Conservation (phyloP, 2,797 vertebrate species). For the Hapalemur alaotrensis region DNA sequence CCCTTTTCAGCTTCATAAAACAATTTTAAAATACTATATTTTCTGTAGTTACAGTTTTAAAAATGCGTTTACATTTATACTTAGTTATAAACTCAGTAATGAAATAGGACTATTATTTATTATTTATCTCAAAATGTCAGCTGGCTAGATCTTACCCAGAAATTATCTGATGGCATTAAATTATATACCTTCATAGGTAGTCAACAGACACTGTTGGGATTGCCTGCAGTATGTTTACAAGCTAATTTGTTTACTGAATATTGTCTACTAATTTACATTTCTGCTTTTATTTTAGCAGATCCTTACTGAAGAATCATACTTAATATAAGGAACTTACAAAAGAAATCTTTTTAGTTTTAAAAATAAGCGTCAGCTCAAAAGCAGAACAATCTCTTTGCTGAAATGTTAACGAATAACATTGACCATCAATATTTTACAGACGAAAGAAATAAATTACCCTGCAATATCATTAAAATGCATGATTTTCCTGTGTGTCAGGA, state of each 20-base stretch:
- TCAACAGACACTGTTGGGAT: constrained; percentile 69
- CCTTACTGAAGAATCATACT: constrained; percentile 35
- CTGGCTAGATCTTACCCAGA: constrained; percentile 79
- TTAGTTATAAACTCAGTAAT: constrained; percentile 82
- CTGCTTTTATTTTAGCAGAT: constrained; percentile 17
- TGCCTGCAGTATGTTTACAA: constrained; percentile 66
- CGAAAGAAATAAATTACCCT: constrained; percentile 64
- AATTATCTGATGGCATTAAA: constrained; percentile 83
- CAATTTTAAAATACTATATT: constrained; percentile 70
- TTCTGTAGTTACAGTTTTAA: constrained; percentile 68
- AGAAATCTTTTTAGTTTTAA: constrained; percentile 33
- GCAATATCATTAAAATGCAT: constrained; percentile 79
- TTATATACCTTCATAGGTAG: constrained; percentile 80
- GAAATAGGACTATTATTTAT: constrained; percentile 81
- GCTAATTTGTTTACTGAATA: constrained; percentile 75
- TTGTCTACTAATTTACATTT: constrained; percentile 66
- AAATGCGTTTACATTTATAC: constrained; percentile 69
- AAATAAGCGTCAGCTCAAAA: constrained; percentile 51
- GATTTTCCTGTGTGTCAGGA: constrained; percentile 68
- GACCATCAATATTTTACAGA: constrained; percentile 69
- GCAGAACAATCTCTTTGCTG: constrained; percentile 23
- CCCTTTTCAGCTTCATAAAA: constrained; percentile 69
- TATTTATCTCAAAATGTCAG: constrained; percentile 79
- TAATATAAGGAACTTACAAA: constrained; percentile 57
- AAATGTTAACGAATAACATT: constrained; percentile 56